Conservation (phyloP, 2,888 invertebrate genomes). For the Leistus spinibarbis region DNA sequence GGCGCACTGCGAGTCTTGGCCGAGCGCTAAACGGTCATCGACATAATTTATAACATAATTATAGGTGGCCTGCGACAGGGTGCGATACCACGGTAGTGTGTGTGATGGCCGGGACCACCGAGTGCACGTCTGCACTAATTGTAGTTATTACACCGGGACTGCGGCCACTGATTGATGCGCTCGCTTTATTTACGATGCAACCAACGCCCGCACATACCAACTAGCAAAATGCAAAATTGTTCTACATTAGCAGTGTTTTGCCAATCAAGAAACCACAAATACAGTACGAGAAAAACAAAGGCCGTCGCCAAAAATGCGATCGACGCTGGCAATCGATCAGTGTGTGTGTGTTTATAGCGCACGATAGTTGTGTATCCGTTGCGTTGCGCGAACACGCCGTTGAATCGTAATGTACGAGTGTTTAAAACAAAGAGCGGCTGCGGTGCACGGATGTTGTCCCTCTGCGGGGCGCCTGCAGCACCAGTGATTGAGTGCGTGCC, state of each 20-base stretch:
- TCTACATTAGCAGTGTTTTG: no score
- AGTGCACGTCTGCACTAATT: conserved; percentile 62
- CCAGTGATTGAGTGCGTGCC: conserved; percentile 31
- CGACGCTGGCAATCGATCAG: not conserved
- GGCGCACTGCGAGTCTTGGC: not conserved
- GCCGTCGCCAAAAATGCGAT: no score
- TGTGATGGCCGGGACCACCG: conserved; percentile 58
- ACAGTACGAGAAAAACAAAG: no score
- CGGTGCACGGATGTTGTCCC: conserved; percentile 36
- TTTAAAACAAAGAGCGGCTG: conserved; percentile 28
- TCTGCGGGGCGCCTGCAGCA: conserved; percentile 18
- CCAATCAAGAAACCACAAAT: no score
- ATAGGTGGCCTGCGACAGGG: conserved; percentile 56
- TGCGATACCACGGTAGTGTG: conserved; percentile 37
- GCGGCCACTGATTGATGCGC: conserved; percentile 48
- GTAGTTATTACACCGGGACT: conserved; percentile 60
- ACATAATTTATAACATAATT: conserved; percentile 60
- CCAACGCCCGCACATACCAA: conserved; percentile 17
- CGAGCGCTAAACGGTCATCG: conserved; percentile 53
- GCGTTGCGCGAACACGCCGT: not conserved
- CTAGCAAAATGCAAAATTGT: not conserved
- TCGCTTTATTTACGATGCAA: conserved; percentile 32
- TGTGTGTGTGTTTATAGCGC: not conserved
- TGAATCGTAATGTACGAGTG: conserved; percentile 12
- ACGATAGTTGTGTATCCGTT: not conserved